Percentiles rank a stretch among this genome's conserved stretches.
Evolutionary conservation across 2,797 vertebrate species (phyloP).

Genomic region (Scolopax bukidnonensis): DNA sequence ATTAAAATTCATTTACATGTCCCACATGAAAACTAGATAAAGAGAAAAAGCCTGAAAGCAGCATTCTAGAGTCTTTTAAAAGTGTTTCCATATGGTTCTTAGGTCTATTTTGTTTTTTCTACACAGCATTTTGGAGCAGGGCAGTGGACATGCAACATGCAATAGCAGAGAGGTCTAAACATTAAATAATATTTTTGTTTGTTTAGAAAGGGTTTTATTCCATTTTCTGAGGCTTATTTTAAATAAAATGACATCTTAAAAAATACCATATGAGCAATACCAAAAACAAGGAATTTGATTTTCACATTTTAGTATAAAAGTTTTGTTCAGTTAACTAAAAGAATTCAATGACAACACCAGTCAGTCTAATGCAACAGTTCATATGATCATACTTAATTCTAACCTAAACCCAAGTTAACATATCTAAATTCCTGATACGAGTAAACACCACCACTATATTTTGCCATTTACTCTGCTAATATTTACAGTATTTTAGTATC

Average conservation of each 20-base stretch:
- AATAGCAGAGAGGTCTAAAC: constrained; percentile 8
- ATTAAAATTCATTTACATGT: not conserved
- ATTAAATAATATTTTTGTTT: constrained; percentile 34
- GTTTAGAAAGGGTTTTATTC: constrained; percentile 70
- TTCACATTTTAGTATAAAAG: constrained; percentile 63
- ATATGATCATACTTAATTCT: constrained; percentile 44
- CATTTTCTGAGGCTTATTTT: constrained; percentile 56
- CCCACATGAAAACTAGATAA: not conserved
- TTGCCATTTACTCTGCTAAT: not conserved
- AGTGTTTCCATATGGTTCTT: not conserved
- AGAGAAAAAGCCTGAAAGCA: constrained; percentile 4
- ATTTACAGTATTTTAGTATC: constrained; percentile 66
- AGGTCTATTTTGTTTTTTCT: not conserved
- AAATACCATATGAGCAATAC: not conserved
- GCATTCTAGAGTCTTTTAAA: constrained; percentile 28
- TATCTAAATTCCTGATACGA: constrained; percentile 20
- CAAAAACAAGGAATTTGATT: constrained; percentile 42
- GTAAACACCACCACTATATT: constrained; percentile 54
- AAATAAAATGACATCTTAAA: constrained; percentile 64
- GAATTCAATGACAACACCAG: constrained; percentile 17
- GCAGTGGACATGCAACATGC: constrained; percentile 13
- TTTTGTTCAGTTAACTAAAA: constrained; percentile 43
- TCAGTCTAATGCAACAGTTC: constrained; percentile 53
- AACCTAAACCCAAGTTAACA: constrained; percentile 46
- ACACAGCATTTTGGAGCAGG: not conserved